Evolutionary conservation across 1,140 invertebrate species (phyloP), one percentile per base, ranked within the genome.

Genomic region (Caenorhabditis tropicalis): DNA sequence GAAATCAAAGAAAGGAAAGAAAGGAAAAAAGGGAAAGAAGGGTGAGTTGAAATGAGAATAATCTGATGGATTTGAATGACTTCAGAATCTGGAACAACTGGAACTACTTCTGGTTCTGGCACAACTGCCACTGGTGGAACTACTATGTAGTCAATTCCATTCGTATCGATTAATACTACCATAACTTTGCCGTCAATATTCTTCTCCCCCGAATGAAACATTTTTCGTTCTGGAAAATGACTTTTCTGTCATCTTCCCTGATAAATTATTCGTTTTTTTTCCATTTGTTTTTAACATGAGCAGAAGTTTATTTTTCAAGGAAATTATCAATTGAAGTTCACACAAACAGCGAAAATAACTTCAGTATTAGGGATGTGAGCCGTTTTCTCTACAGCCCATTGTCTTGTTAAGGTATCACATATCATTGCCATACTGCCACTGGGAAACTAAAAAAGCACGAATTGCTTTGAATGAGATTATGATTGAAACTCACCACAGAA

Each of bases 1-100:
- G 33, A 70, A 70, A n/a, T 31, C 31, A n/a, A 74, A 74, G 65
- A 74, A 74, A n/a, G 65, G 65, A 43, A 74, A 74, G 36, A 74
- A 74, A 36, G 65, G 65, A 24, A 74, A 74, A 15, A 43, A 74
- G 7, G 58, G 58, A 27, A 19, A 56, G 53, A 12, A n/a, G 2
- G 58, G 58, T n/a, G n/a, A n/a, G n/a, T n/a, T n/a, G n/a, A n/a
- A n/a, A 36, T 65, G 29, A 7, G 58, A 31, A 7, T 27, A 29
- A 65, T 33, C 58, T 1, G 29, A 21, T 56, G 53, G 53, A 56
- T 27, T 24, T 4, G n/a, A n/a, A n/a, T n/a, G n/a, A 36, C 29
- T 36, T 65, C 58, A 33, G 31, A 15, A 19, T n/a, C n/a, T n/a
- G 24, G 15, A 7, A 65, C 58, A 19, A 15, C 29, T 36, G 58